Evolutionary conservation across 2,888 invertebrate genomes (phyloP), one percentile per base, ranked within the genome.

Genomic region (Drosophila diplacantha): DNA sequence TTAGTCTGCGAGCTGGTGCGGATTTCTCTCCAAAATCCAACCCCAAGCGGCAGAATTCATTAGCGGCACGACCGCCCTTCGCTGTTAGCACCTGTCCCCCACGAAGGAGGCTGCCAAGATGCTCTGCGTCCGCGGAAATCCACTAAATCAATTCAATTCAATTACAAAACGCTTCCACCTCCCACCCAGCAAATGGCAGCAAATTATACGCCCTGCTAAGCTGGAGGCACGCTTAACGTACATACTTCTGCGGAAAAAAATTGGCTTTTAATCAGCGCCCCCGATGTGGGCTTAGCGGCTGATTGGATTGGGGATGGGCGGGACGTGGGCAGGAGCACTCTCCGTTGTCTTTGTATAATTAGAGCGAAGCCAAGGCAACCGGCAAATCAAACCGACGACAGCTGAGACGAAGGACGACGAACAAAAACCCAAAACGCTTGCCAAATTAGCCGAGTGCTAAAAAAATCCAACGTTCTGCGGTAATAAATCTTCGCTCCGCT

Each of bases 71-170:
- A 67, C 67, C 55, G 56, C 12, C 69, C 63, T 56, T 56, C n/a
- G 37, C 47, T 47, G 59, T 73, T 73, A 66, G 53, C 71, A 73
- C 61, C 69, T 73, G 61, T 22, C 37, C 59, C 26, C 26, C 44
- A 18, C 24, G 20, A 39, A 52, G 35, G 49, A 37, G 55, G 44
- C 37, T 11, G 38, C 16, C 39, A 35, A 39, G 60, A 49, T 18
- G 24, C 20, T 32, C 5, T 14, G 41, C 14, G 50, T 26, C 20
- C 32, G 37, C 39, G 31, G 44, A 59, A 71, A 68, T 68, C 67
- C 82, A 71, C 80, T 74, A 76, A 78, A 82, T 74, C 82, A 82
- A 78, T 76, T 76, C 74, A 72, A 80, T 76, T 78, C 69, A 81
- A 78, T 81, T 81, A 68, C 52, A 58, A 81, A 75, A 61, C 55